A percentile compares a stretch with the other conserved stretches of the same genome.
phyloP scores from a whole-genome alignment of 1,140 invertebrate genomes.

The Brachionus rotundiformis region DNA sequence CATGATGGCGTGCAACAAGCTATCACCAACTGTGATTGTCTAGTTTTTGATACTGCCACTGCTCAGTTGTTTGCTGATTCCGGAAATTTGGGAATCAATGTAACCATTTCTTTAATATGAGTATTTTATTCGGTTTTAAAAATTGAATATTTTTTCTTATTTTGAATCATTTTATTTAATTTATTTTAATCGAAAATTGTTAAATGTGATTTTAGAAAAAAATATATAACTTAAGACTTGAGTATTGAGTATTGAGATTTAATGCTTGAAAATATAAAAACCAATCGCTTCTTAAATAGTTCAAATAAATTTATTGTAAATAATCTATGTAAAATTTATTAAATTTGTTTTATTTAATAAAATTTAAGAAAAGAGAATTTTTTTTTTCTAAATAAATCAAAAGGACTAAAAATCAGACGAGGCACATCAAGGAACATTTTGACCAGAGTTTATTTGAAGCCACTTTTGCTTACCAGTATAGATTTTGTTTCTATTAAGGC shows the following conservation, averaged over 20 bases:
- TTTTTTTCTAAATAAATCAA: background rate
- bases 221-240: background rate
- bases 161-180: background rate
- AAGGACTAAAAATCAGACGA: background rate
- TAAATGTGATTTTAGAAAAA: background rate
- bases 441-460: background rate
- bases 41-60: conserved; percentile 96
- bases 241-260: background rate
- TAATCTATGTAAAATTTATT: background rate
- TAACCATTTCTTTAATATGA: conserved; percentile 78
- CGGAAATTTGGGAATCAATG: conserved; percentile 98
- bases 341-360: background rate
- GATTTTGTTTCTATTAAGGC: background rate
- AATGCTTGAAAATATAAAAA: background rate
- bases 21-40: conserved; percentile 96
- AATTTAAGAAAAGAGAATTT: no score
- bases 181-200: background rate
- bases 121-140: background rate
- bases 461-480: background rate
- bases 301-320: background rate
- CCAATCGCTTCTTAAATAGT: background rate
- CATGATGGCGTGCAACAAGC: conserved; percentile 97
- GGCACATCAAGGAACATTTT: background rate
- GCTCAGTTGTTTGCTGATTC: conserved; percentile 98
- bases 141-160: background rate